These are phyloP conservation scores for Phaedon cochleariae DNA, from an alignment of 2,888 invertebrate genomes.

Conservation along the genomic window DNA sequence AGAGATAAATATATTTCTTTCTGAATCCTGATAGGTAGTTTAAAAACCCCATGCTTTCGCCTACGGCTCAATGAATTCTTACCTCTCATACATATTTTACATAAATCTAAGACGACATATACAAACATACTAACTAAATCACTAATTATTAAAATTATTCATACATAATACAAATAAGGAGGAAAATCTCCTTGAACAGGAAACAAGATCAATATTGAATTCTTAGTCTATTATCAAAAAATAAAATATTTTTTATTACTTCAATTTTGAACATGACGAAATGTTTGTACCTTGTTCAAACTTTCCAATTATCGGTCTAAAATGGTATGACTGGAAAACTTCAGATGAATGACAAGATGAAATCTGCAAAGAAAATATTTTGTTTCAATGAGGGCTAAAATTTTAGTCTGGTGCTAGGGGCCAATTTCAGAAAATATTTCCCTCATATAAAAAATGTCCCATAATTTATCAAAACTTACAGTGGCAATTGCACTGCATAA, in stretches of 20 bases:
- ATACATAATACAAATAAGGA: not conserved
- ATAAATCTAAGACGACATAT: not conserved
- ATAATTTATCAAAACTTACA: too few relatives aligned
- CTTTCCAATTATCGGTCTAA: not conserved
- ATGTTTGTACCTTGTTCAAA: not conserved
- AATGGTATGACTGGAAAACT: not conserved
- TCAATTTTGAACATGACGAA: not conserved
- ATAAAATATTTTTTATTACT: not conserved
- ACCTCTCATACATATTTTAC: not conserved
- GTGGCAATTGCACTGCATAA: too few relatives aligned
- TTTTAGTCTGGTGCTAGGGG: too few relatives aligned
- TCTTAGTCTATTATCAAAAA: not conserved
- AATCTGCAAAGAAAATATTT: not conserved
- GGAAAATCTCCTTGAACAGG: not conserved
- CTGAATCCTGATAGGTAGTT: too few relatives aligned
- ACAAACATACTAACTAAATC: not conserved
- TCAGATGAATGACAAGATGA: not conserved
- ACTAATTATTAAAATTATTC: not conserved
- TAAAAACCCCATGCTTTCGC: too few relatives aligned
- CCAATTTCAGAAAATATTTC: too few relatives aligned
- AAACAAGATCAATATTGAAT: not conserved
- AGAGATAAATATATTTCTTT: too few relatives aligned
- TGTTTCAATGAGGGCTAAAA: not conserved
- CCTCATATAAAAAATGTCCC: too few relatives aligned
- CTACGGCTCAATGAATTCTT: too few relatives aligned